Percentiles rank a stretch among this genome's conserved stretches.
Evolutionary conservation across 2,113 vertebrate genomes (phyloP).

Genomic region (Oryzias woworae): DNA sequence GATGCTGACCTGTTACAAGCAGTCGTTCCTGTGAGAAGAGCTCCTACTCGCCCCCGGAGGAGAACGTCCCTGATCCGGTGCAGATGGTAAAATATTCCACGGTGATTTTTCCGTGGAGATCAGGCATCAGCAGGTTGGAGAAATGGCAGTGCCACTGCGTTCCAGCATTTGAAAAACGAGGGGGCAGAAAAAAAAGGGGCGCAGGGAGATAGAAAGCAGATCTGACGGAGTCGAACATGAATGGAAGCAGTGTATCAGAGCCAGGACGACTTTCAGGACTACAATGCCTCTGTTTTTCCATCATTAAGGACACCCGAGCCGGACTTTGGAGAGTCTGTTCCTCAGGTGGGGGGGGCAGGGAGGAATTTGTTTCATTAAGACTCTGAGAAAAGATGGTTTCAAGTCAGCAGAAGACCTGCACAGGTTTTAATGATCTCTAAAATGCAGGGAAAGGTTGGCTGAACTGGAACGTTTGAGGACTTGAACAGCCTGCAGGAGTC

Average conservation of each 20-base stretch:
- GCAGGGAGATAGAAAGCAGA: conserved; percentile 54
- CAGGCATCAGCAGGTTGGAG: conserved; percentile 25
- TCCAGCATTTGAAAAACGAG: conserved; percentile 34
- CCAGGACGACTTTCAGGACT: conserved; percentile 67
- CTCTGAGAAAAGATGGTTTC: conserved; percentile 72
- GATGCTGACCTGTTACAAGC: conserved; percentile 44
- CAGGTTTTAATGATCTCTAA: conserved; percentile 4
- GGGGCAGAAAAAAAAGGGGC: conserved; percentile 24
- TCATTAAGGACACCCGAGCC: conserved; percentile 66
- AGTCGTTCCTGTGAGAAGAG: conserved; percentile 12
- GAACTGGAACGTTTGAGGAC: too few species aligned
- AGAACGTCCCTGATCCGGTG: conserved; percentile 7
- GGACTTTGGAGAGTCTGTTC: conserved; percentile 70
- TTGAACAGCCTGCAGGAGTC: too few species aligned
- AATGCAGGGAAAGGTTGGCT: too few species aligned
- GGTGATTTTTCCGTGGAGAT: conserved; percentile 14
- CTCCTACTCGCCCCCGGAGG: background rate
- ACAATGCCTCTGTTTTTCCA: conserved; percentile 77
- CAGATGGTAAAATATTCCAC: conserved; percentile 20
- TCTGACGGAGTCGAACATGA: conserved; percentile 71
- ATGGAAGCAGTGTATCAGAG: conserved; percentile 74
- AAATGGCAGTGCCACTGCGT: conserved; percentile 44
- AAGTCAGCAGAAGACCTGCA: conserved; percentile 20
- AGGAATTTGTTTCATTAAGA: conserved; percentile 79
- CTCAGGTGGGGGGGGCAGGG: conserved; percentile 57